phyloP scores from a whole-genome alignment of 2,888 invertebrate genomes.

The Julus scanicus region DNA sequence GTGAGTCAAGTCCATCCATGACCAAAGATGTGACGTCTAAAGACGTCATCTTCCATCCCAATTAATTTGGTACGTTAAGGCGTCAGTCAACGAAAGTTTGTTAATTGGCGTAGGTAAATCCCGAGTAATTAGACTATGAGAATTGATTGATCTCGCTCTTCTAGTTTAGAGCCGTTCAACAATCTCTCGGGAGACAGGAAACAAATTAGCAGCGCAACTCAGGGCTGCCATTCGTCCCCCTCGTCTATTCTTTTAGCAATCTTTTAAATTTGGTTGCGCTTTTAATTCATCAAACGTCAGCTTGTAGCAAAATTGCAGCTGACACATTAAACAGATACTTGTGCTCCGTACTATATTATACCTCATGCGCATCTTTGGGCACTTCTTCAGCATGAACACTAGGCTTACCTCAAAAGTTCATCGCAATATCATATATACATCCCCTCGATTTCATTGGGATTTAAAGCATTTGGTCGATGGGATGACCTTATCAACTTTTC shows the following conservation, averaged over 20 bases:
- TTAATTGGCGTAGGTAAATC: slow-evolving; percentile 54
- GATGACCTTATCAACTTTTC: no score
- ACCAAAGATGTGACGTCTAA: no score
- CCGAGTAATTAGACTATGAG: slow-evolving; percentile 54
- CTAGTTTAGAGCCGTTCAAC: slow-evolving; percentile 54
- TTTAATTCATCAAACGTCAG: slow-evolving; percentile 57
- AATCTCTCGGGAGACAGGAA: slow-evolving; percentile 52
- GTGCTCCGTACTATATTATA: background rate
- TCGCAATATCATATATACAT: background rate
- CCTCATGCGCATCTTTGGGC: background rate
- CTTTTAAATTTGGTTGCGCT: slow-evolving; percentile 56
- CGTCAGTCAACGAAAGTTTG: slow-evolving; percentile 53
- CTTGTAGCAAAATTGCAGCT: slow-evolving; percentile 54
- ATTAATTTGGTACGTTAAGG: slow-evolving; percentile 50
- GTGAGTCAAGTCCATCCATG: no score
- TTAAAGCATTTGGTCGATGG: no score
- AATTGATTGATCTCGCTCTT: slow-evolving; percentile 55
- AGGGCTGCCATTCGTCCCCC: background rate
- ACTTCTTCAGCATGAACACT: no score
- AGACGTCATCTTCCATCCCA: slow-evolving; percentile 55
- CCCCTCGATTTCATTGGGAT: no score
- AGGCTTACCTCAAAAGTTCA: no score
- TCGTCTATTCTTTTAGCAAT: slow-evolving; percentile 50
- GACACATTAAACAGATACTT: slow-evolving; percentile 53
- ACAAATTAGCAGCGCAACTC: slow-evolving; percentile 51